A percentile compares a stretch with the other conserved stretches of the same genome.
Conservation (phyloP, 2,797 vertebrate species). For the Streptopelia turtur region DNA sequence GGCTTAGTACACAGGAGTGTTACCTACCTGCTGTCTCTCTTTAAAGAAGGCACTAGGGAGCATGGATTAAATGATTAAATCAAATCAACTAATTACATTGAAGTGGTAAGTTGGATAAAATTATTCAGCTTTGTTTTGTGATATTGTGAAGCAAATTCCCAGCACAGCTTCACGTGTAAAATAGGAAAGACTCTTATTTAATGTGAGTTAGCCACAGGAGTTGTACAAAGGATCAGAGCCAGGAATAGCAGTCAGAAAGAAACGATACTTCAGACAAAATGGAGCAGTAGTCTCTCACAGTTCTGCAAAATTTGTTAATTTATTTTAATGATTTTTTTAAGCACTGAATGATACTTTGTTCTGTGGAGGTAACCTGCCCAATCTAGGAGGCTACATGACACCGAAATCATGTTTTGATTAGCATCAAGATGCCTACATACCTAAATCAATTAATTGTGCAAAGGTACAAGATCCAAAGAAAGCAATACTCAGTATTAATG, state of each 20-base stretch:
- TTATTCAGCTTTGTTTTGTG: neutral
- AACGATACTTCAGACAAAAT: slow-evolving; percentile 11
- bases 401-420: slow-evolving; percentile 23
- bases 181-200: neutral
- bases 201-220: neutral
- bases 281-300: neutral
- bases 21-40: neutral
- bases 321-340: slow-evolving; percentile 37
- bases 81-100: neutral
- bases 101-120: neutral
- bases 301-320: slow-evolving; percentile 7
- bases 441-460: slow-evolving; percentile 8
- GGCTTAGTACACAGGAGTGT: neutral
- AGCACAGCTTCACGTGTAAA: neutral
- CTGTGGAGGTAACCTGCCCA: neutral
- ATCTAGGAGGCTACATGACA: neutral
- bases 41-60: neutral
- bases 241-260: slow-evolving; percentile 27
- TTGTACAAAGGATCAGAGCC: neutral
- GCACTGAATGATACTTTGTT: neutral
- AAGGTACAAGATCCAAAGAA: neutral
- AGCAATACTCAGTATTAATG: neutral
- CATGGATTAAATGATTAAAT: neutral
- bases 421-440: neutral
- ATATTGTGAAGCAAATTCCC: neutral